Evolutionary conservation across 2,113 vertebrate genomes (phyloP), one percentile per base, ranked within the genome.

Genomic region (Sigmodon hispidus): DNA sequence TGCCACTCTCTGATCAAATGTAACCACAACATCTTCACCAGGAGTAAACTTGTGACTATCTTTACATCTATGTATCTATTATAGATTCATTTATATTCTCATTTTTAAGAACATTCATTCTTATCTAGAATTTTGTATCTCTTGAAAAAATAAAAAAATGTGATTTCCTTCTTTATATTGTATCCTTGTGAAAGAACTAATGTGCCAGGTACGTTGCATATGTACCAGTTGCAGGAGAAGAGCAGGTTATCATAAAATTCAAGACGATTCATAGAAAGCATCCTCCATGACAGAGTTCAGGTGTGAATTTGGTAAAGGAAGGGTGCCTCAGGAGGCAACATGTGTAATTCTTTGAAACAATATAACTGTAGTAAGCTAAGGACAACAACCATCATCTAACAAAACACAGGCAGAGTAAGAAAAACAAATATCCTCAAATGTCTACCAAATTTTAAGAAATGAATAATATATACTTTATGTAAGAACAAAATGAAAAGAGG

Each of bases 51-150:
- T 55, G 19, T 65, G 22, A 29, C 63, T 24, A 11, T n/a, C 19
- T 63, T 45, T 87, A 29, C 5, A 24, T n/a, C 2, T 2, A 21
- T 52, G 7, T 65, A n/a, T 55, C 7, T 13, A 65, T 21, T 48
- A 43, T 1, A 29, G 3, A 10, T 50, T 77, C 40, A 89, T 5
- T 22, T 52, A 22, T 24, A 3, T 7, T 45, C 5, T 67, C 40
- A 52, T 19, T 22, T 26, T 15, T 2, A 7, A 4, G 0, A 0
- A 21, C 3, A 43, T 52, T 52, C 34, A 43, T 12, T 11, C 13
- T 87, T 50, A 40, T 21, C 48, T 43, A 83, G 87, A 91, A n/a
- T 48, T 55, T 31, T 77, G 0, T 19, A 43, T 31, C 1, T 11
- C 63, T 93, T 50, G 52, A 61, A n/a, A 48, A 70, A 88, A 88